Conservation (phyloP, 2,888 invertebrate genomes). For the Oithona nana region DNA sequence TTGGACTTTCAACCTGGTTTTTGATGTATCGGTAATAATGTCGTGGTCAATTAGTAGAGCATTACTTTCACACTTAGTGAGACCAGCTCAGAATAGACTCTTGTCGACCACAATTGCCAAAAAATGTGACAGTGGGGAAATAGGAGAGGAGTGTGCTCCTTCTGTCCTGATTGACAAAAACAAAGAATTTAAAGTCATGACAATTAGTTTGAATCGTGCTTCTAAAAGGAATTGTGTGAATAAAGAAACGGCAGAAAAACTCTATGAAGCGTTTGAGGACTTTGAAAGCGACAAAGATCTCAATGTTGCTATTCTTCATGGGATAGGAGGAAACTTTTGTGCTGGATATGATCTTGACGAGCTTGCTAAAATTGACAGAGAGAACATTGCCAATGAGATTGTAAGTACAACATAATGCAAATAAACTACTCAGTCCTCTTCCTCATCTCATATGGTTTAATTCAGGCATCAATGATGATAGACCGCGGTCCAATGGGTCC, state of each 20-base stretch:
- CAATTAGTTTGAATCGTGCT: conserved; percentile 73
- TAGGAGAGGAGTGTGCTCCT: no score
- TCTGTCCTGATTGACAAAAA: no score
- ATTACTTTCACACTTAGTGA: no score
- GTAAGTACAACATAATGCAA: not conserved
- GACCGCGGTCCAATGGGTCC: conserved; percentile 35
- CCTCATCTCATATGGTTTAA: not conserved
- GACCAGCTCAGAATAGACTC: no score
- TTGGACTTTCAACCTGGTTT: no score
- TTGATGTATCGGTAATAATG: no score
- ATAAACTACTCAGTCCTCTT: not conserved
- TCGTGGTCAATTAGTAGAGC: no score
- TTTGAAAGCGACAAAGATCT: conserved; percentile 58
- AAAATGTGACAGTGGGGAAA: no score
- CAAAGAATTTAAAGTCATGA: conserved; percentile 37
- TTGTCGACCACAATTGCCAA: no score
- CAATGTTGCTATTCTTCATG: conserved; percentile 58
- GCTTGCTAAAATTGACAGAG: conserved; percentile 29
- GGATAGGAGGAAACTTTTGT: conserved; percentile 82
- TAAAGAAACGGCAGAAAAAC: conserved; percentile 41
- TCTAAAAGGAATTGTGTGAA: conserved; percentile 64
- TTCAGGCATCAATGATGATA: not conserved
- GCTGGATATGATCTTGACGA: conserved; percentile 74
- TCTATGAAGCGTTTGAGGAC: conserved; percentile 48
- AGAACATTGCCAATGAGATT: conserved; percentile 20